These are phyloP conservation scores for Caenorhabditis imperialis DNA, from an alignment of 2,888 invertebrate genomes.

Conservation along the genomic window DNA sequence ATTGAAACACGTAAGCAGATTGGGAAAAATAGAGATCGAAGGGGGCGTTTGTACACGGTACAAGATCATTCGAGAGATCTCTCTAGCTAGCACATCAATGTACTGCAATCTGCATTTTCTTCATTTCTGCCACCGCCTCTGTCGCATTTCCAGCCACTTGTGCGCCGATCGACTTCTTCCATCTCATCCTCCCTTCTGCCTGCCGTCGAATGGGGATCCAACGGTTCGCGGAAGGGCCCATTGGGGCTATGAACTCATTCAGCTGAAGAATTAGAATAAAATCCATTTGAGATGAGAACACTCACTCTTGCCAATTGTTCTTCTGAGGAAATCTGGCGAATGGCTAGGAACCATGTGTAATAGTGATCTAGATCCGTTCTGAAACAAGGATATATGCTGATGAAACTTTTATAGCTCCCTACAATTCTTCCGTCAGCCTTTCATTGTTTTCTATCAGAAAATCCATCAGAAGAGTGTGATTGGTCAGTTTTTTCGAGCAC, in stretches of 20 bases:
- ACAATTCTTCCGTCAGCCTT: slow-evolving; percentile 25
- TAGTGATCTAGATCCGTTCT: too few relatives aligned
- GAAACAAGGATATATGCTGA: too few relatives aligned
- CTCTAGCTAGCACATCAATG: not conserved
- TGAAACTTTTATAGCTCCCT: too few relatives aligned
- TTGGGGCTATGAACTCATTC: slow-evolving; percentile 5
- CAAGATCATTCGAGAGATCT: not conserved
- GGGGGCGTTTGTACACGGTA: slow-evolving; percentile 29
- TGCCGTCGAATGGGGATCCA: too few relatives aligned
- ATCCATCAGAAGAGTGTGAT: slow-evolving; percentile 14
- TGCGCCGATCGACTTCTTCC: slow-evolving; percentile 8
- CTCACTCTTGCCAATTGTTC: not conserved
- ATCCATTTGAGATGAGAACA: not conserved
- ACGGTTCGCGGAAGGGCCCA: not conserved
- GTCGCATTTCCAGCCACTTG: slow-evolving; percentile 35
- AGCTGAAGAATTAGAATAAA: slow-evolving; percentile 3
- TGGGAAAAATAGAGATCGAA: slow-evolving; percentile 30
- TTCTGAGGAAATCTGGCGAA: not conserved
- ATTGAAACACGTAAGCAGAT: slow-evolving; percentile 36
- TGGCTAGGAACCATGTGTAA: too few relatives aligned
- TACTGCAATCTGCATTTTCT: not conserved
- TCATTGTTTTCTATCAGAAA: slow-evolving; percentile 17
- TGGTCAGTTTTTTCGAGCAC: slow-evolving; percentile 27
- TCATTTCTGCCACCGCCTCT: slow-evolving; percentile 23
- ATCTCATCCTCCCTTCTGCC: too few relatives aligned